Base-by-base conservation (phyloP, 64 coral and sea anemone species). In the Platygyra sinensis region DNA sequence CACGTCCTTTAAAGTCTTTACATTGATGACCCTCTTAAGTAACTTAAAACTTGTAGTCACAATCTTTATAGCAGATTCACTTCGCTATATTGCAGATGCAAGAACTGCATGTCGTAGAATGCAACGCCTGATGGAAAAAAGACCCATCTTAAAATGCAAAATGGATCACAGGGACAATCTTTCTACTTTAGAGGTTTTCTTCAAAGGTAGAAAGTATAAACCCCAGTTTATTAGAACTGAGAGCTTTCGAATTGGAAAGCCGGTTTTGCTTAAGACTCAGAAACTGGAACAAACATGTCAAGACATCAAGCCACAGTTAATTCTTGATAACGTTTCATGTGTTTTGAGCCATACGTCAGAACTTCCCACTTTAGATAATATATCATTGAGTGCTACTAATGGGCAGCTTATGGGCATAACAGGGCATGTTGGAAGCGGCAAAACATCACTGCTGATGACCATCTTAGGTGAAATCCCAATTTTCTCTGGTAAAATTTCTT, bases 361-460 rank as follows among this genome's bases (percentile, higher is more conserved):
- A 22, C 13, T 19, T 24, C 62, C 72, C 52, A 20, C 72, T 16
- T 67, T 92, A 19, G 73, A 78, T 54, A 74, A 69, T 8, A 59
- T 86, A 7, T 86, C 90, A 2, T 69, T 92, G 17, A 54, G 17
- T 5, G 42, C 42, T 55, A 14, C 39, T 25, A 42, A 19, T 69
- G 90, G 82, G 17, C 52, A 92, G 9, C 93, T 94, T 36, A 30
- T 90, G 0, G 67, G 89, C 24, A 42, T 94, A 32, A 94, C 93
- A 59, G 93, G 93, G 0, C 93, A 87, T 28, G 93, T 94, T 30
- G 93, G 93, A 72, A 86, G 87, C 19, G 93, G 93, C 0, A 94
- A 94, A 60, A 84, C 93, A 1, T 86, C 93, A 32, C 78, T 94
- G 29, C 71, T 94, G 33, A 86, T 90, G 80, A 25, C 72, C 29